Evolutionary conservation across 2,797 vertebrate species (phyloP).

Genomic region (Eutrigla gurnardus): DNA sequence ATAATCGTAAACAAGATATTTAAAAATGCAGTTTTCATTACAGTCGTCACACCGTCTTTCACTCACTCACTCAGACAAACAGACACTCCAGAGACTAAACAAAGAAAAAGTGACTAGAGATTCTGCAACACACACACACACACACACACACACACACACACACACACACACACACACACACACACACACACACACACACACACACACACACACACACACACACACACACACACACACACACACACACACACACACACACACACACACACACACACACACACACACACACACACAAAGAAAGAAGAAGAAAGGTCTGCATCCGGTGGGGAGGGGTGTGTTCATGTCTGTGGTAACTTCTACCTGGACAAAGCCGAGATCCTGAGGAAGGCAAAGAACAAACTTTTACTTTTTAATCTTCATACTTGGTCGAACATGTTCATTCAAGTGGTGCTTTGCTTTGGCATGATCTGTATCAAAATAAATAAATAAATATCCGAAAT

Average conservation of each 20-base stretch:
- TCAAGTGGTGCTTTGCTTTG: background rate
- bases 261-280: slow-evolving; percentile 28
- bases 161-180: background rate
- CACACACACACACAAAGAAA: background rate
- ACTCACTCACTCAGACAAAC: slow-evolving; percentile 24
- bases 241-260: slow-evolving; percentile 6
- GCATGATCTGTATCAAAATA: background rate
- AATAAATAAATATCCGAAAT: background rate
- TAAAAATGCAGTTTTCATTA: slow-evolving; percentile 83
- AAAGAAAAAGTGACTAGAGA: slow-evolving; percentile 65
- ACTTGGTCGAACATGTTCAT: background rate
- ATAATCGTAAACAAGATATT: slow-evolving; percentile 84
- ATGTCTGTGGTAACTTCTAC: slow-evolving; percentile 80
- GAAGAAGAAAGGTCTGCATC: slow-evolving; percentile 58
- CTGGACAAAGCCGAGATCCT: slow-evolving; percentile 84
- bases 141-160: slow-evolving; percentile 27
- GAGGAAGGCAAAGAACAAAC: slow-evolving; percentile 18
- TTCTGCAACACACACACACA: slow-evolving; percentile 38
- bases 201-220: slow-evolving; percentile 26
- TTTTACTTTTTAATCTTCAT: background rate
- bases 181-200: slow-evolving; percentile 7
- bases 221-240: background rate
- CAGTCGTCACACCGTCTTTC: slow-evolving; percentile 52
- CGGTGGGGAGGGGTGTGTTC: slow-evolving; percentile 4
- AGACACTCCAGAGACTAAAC: slow-evolving; percentile 51